phyloP scores from a whole-genome alignment of 2,888 invertebrate genomes.

The Rhamnusium bicolor region DNA sequence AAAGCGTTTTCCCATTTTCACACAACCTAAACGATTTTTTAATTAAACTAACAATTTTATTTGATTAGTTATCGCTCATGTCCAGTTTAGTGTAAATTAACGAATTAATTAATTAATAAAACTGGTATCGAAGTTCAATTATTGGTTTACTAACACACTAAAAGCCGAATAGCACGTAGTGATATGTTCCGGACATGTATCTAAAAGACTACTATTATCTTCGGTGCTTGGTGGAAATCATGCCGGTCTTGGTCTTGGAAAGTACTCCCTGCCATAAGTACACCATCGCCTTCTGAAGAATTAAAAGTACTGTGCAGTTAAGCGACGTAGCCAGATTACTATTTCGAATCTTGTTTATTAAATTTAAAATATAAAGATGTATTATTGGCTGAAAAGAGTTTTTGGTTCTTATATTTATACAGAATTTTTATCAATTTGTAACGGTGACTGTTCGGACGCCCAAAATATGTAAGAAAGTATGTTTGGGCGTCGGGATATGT shows the following conservation, averaged over 20 bases:
- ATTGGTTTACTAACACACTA: conserved; percentile 16
- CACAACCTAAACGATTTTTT: neutral
- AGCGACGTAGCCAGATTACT: neutral
- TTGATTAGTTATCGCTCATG: neutral
- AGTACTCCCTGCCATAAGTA: conserved; percentile 38
- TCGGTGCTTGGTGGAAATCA: neutral
- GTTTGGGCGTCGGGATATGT: no score
- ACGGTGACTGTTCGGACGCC: no score
- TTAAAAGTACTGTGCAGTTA: neutral
- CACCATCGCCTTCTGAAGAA: conserved; percentile 3
- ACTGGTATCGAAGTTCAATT: neutral
- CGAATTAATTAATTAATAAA: neutral
- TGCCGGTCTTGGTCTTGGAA: conserved; percentile 36
- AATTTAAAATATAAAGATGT: no score
- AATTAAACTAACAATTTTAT: neutral
- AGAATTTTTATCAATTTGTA: no score
- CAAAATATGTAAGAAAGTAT: no score
- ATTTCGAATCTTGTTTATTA: neutral
- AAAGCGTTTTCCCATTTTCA: neutral
- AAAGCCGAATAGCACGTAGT: neutral
- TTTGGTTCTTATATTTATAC: no score
- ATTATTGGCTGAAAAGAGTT: no score
- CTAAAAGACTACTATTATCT: neutral
- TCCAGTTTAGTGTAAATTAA: neutral
- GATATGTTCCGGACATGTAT: neutral